A percentile compares a stretch with the other conserved stretches of the same genome.
phyloP scores from a whole-genome alignment of 1,140 invertebrate species.

The Diorhabda elongata region DNA sequence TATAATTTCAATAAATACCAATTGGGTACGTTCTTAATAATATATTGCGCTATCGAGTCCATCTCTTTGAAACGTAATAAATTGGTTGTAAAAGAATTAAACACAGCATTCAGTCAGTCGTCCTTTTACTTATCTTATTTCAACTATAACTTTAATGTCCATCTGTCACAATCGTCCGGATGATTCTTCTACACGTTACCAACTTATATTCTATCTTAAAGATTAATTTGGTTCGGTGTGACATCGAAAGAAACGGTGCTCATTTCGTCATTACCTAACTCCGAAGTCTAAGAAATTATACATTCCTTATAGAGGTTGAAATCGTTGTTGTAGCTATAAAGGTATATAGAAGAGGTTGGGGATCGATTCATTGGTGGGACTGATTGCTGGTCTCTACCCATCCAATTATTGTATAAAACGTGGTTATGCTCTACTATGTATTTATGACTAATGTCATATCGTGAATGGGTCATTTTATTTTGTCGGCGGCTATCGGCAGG shows the following conservation, averaged over 20 bases:
- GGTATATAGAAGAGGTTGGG: slow-evolving; percentile 3
- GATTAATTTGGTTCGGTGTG: slow-evolving; percentile 25
- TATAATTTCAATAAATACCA: slow-evolving; percentile 38
- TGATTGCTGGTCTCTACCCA: slow-evolving; percentile 30
- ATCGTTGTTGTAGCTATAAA: slow-evolving; percentile 18
- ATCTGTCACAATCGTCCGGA: slow-evolving; percentile 35
- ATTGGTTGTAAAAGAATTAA: slow-evolving; percentile 46
- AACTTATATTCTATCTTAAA: background rate
- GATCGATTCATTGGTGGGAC: slow-evolving; percentile 29
- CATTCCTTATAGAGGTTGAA: slow-evolving; percentile 27
- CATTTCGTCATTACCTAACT: slow-evolving; percentile 46
- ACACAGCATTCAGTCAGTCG: slow-evolving; percentile 42
- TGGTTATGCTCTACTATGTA: slow-evolving; percentile 25
- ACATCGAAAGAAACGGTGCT: slow-evolving; percentile 37
- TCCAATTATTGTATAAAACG: slow-evolving; percentile 31
- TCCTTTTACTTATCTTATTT: slow-evolving; percentile 48
- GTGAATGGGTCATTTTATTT: slow-evolving; percentile 24
- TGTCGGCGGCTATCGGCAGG: background rate
- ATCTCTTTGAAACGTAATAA: slow-evolving; percentile 42
- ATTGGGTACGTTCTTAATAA: slow-evolving; percentile 33
- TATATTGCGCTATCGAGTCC: slow-evolving; percentile 18
- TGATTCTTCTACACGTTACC: background rate
- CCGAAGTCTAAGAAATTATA: slow-evolving; percentile 42
- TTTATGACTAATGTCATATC: slow-evolving; percentile 25
- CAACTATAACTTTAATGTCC: slow-evolving; percentile 44